A percentile compares a stretch with the other conserved stretches of the same genome.
These are phyloP conservation scores for Coreoperca whiteheadi DNA, from an alignment of 2,113 vertebrate genomes.

Conservation along the genomic window DNA sequence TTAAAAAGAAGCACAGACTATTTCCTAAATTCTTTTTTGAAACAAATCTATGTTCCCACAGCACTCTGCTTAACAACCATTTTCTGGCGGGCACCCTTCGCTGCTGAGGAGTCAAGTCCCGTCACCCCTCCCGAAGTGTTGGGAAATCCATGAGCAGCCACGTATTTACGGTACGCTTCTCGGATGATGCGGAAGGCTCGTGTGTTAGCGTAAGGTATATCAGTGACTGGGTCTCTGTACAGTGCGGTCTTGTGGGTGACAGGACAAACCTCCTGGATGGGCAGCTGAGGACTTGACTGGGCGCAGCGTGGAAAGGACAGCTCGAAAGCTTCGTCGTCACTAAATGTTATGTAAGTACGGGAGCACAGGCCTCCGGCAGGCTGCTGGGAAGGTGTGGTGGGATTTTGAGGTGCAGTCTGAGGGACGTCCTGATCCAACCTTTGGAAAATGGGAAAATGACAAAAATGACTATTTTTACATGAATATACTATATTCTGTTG, in stretches of 20 bases:
- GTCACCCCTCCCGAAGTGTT: constrained; percentile 80
- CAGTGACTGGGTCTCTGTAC: constrained; percentile 95
- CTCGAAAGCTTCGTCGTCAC: constrained; percentile 91
- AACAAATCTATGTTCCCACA: constrained; percentile 61
- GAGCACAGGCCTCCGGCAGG: constrained; percentile 85
- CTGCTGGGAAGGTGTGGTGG: constrained; percentile 67
- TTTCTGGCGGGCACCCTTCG: constrained; percentile 86
- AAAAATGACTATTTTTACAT: neutral
- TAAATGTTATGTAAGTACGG: constrained; percentile 94
- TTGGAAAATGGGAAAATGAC: neutral
- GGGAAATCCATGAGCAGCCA: constrained; percentile 93
- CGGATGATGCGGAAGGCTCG: constrained; percentile 96
- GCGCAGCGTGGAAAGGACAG: constrained; percentile 81
- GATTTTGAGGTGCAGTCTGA: constrained; percentile 57
- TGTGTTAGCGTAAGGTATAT: constrained; percentile 93
- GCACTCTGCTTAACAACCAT: constrained; percentile 88
- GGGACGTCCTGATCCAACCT: constrained; percentile 90
- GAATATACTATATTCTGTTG: neutral
- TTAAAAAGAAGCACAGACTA: neutral
- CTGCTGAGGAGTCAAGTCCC: constrained; percentile 67
- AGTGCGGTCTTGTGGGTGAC: constrained; percentile 93
- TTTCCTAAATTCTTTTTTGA: neutral
- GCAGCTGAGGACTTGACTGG: constrained; percentile 77
- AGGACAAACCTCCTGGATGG: constrained; percentile 91
- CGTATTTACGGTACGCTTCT: constrained; percentile 95